A percentile compares a stretch with the other conserved stretches of the same genome.
These are phyloP conservation scores for Drosophila orosa DNA, from an alignment of 1,140 invertebrate species.

Conservation along the genomic window DNA sequence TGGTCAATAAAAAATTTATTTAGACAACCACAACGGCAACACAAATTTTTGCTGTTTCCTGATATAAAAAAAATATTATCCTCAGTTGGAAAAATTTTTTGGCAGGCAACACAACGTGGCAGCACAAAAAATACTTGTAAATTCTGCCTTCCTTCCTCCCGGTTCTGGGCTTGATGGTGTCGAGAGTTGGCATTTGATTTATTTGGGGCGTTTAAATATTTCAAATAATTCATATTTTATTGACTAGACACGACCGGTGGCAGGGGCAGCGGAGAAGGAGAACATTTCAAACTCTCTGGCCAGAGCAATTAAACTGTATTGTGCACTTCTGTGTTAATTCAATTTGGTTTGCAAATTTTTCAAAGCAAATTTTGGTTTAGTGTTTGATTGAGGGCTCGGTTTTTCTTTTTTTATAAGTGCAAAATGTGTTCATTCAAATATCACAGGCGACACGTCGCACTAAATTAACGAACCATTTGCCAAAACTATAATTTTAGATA, in stretches of 20 bases:
- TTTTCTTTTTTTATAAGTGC: not conserved
- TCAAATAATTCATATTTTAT: slow-evolving; percentile 78
- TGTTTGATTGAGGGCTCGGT: slow-evolving; percentile 10
- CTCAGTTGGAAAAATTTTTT: slow-evolving; percentile 44
- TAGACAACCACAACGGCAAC: slow-evolving; percentile 72
- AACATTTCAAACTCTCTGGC: slow-evolving; percentile 10
- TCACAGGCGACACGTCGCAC: not conserved
- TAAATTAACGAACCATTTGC: slow-evolving; percentile 26
- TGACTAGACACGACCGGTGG: slow-evolving; percentile 54
- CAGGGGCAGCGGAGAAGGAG: not conserved
- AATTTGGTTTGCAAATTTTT: slow-evolving; percentile 61
- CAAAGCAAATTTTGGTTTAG: slow-evolving; percentile 45
- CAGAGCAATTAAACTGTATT: slow-evolving; percentile 62
- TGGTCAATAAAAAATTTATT: slow-evolving; percentile 82
- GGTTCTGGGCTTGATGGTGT: slow-evolving; percentile 35
- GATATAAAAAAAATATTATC: slow-evolving; percentile 54
- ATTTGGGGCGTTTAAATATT: slow-evolving; percentile 70
- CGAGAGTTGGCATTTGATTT: slow-evolving; percentile 75
- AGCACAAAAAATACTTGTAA: slow-evolving; percentile 45
- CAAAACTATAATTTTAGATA: slow-evolving; percentile 15
- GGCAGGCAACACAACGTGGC: slow-evolving; percentile 33
- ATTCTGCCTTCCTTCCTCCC: slow-evolving; percentile 22
- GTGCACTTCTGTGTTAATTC: slow-evolving; percentile 53
- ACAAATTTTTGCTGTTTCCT: slow-evolving; percentile 62
- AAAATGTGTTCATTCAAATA: not conserved